Conservation (phyloP, 2,113 vertebrate genomes). For the Perccottus glenii region DNA sequence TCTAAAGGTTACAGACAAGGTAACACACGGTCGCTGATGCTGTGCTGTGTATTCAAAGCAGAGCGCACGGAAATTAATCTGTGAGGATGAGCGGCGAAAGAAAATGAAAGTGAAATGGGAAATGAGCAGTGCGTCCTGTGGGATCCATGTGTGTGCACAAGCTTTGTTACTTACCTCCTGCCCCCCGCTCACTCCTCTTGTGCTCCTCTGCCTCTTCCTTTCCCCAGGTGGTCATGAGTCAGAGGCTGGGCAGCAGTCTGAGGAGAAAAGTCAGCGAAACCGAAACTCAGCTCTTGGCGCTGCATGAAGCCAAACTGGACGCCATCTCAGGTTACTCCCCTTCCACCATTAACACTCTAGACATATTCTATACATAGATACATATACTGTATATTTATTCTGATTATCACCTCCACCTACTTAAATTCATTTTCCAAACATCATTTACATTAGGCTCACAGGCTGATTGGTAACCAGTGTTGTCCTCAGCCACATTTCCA, state of each 20-base stretch:
- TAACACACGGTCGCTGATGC: constrained; percentile 34
- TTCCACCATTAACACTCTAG: constrained; percentile 5
- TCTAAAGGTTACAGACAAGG: constrained; percentile 66
- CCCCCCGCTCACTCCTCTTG: constrained; percentile 1
- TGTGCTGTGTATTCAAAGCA: constrained; percentile 50
- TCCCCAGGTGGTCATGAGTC: constrained; percentile 84
- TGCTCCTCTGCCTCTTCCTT: constrained; percentile 46
- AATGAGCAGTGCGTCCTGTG: constrained; percentile 58
- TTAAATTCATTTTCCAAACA: too few species aligned
- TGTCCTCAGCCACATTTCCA: too few species aligned
- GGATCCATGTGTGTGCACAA: constrained; percentile 64
- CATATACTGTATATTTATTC: too few species aligned
- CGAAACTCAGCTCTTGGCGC: constrained; percentile 84
- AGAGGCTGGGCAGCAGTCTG: constrained; percentile 85
- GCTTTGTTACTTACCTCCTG: constrained; percentile 52
- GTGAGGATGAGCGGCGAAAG: not conserved
- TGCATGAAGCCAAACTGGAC: constrained; percentile 88
- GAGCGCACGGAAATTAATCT: not conserved
- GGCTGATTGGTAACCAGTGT: too few species aligned
- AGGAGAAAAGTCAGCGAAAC: constrained; percentile 85
- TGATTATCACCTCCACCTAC: too few species aligned
- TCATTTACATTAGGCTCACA: too few species aligned
- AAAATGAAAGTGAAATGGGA: constrained; percentile 56
- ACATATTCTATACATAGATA: too few species aligned
- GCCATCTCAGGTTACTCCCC: constrained; percentile 78